A percentile compares a stretch with the other conserved stretches of the same genome.
phyloP scores from a whole-genome alignment of 1,140 invertebrate species.

The Dryas iulia region DNA sequence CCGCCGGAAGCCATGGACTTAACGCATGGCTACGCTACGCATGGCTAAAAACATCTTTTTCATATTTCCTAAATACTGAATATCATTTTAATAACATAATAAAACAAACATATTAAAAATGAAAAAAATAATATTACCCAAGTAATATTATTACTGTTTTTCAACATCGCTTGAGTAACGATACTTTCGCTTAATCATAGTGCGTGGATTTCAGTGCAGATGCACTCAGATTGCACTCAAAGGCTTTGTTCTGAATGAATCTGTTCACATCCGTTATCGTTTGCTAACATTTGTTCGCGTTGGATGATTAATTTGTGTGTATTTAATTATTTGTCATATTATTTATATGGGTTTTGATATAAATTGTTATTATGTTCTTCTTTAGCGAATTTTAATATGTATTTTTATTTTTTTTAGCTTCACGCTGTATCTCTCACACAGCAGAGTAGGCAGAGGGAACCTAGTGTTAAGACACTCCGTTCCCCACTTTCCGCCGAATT shows the following conservation, averaged over 20 bases:
- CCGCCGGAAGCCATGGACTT: no score
- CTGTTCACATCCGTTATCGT: background rate
- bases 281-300: background rate
- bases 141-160: background rate
- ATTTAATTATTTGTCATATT: background rate
- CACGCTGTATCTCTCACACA: no score
- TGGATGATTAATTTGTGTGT: background rate
- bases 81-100: no score
- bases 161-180: background rate
- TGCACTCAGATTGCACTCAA: background rate
- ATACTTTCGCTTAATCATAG: background rate
- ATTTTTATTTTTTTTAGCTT: no score
- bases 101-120: background rate
- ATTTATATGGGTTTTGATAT: no score
- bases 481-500: no score
- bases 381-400: background rate
- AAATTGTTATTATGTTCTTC: background rate
- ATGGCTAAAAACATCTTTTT: no score
- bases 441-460: no score
- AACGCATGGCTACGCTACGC: no score
- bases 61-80: no score
- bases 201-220: background rate
- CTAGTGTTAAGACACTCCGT: no score
- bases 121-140: background rate
- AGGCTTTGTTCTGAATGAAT: background rate